These are phyloP conservation scores for Pachymerium ferrugineum DNA, from an alignment of 2,888 invertebrate species.

Conservation along the genomic window DNA sequence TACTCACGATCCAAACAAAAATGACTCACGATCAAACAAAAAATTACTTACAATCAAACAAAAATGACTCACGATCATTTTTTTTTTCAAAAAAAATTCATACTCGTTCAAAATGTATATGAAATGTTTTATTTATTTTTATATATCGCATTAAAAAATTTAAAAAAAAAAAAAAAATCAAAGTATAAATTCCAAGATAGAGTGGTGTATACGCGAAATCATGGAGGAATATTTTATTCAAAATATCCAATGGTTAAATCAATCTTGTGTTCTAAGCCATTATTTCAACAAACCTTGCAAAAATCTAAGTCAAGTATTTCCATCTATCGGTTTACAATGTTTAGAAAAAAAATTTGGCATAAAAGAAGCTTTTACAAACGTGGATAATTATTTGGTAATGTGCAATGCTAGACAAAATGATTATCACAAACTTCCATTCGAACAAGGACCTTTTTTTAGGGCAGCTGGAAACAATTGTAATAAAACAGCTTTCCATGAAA, in stretches of 20 bases:
- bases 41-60: too few relatives aligned
- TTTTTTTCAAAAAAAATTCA: too few relatives aligned
- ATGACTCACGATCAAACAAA: too few relatives aligned
- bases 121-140: too few relatives aligned
- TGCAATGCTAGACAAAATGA: neutral
- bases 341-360: neutral
- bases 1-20: too few relatives aligned
- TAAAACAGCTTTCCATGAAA: neutral
- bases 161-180: too few relatives aligned
- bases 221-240: neutral
- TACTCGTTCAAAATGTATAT: too few relatives aligned
- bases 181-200: too few relatives aligned
- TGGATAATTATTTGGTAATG: neutral
- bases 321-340: neutral
- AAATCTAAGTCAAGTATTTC: neutral
- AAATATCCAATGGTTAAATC: neutral
- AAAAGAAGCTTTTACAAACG: neutral
- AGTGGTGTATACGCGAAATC: too few relatives aligned
- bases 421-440: too few relatives aligned
- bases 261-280: neutral
- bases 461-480: neutral
- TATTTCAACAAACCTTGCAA: neutral
- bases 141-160: too few relatives aligned
- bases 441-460: neutral
- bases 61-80: too few relatives aligned